Base-by-base conservation (phyloP, 2,113 vertebrate species). In the Scartelaos histophorus region DNA sequence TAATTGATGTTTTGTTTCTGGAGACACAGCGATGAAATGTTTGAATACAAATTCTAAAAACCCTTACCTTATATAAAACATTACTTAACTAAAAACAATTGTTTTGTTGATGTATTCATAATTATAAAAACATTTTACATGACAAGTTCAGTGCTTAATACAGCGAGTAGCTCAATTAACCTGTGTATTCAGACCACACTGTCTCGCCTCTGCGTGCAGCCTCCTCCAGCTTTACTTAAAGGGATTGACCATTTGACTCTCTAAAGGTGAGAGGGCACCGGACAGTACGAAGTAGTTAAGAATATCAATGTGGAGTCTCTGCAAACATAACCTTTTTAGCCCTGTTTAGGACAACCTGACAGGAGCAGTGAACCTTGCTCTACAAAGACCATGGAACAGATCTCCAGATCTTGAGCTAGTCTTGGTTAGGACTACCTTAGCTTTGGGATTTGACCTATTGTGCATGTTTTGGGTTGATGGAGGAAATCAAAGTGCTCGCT, bases 191-290 rank as follows among this genome's bases (percentile, higher is more conserved):
- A 17, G 25, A 34, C 29, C 19, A 11, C 3, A 19, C 22, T 25
- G 58, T 29, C 58, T 61, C 13, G 25, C 15, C 62, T 65, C 43
- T 58, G 25, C 24, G 38, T 22, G 17, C 43, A 46, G 24, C n/a
- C 22, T 60, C n/a, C 22, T 60, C 72, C 24, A 67, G 72, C 65
- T 67, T 67, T 67, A 47, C 16, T 49, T 74, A 67, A 67, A 67
- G 54, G 43, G 72, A 74, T 74, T 74, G 72, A 53, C 54, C 9
- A 11, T 35, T 46, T 43, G 7, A 17, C 64, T 67, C 9, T 56
- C 56, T 25, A 24, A 21, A 67, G 64, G 51, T 46, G 38, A 65
- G 38, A 19, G 71, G 60, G 25, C 60, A 19, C 13, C 13, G 15
- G 16, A 19, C 29, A 9, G 60, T 29, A 9, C 10, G 13, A 16